Percentiles rank a stretch among this genome's conserved stretches.
Evolutionary conservation across 2,888 invertebrate genomes (phyloP).

Genomic region (Acanthosepion lycidas): DNA sequence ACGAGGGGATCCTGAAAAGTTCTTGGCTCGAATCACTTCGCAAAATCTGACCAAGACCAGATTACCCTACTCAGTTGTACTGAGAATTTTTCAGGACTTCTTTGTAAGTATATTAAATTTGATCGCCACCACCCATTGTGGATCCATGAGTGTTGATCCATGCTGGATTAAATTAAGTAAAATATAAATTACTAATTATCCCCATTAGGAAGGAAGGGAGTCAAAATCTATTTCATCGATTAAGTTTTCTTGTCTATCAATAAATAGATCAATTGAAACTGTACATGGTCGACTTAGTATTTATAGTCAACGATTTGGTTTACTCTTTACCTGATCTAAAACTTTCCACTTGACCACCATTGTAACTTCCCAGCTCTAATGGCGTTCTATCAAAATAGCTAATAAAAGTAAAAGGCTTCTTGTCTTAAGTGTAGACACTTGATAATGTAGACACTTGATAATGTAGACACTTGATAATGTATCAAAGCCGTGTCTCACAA

Average conservation of each 20-base stretch:
- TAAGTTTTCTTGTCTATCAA: not conserved
- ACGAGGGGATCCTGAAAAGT: too few relatives aligned
- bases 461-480: too few relatives aligned
- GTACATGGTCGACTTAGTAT: not conserved
- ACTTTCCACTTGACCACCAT: not conserved
- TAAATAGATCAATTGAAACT: not conserved
- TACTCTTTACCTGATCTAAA: not conserved
- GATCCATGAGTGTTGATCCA: too few relatives aligned
- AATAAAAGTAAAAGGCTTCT: not conserved
- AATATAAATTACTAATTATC: not conserved
- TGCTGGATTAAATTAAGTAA: too few relatives aligned
- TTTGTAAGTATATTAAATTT: too few relatives aligned
- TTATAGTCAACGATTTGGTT: not conserved
- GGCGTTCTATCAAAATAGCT: not conserved
- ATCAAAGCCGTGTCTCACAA: not conserved
- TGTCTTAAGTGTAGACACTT: not conserved
- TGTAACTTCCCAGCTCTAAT: not conserved
- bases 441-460: too few relatives aligned
- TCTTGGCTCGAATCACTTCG: too few relatives aligned
- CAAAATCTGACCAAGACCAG: too few relatives aligned
- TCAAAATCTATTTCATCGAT: not conserved
- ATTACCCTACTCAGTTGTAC: too few relatives aligned
- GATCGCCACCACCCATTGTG: too few relatives aligned
- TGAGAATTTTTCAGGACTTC: too few relatives aligned
- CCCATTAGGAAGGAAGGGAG: not conserved